Percentiles rank a stretch among this genome's conserved stretches.
Conservation (phyloP, 2,888 invertebrate genomes). For the Dyspetes luteomarginatus region DNA sequence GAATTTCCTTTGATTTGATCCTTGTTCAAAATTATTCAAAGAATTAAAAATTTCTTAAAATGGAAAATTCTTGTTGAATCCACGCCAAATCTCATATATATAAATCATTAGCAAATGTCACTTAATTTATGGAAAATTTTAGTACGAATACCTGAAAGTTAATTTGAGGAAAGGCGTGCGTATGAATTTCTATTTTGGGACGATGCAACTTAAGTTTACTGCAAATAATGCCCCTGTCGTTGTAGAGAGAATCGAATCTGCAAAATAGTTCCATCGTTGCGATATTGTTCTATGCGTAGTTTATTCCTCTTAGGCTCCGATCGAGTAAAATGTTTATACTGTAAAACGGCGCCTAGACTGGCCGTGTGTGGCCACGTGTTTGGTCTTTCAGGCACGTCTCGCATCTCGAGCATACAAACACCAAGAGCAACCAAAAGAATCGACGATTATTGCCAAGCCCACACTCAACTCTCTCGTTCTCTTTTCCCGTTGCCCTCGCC, state of each 20-base stretch:
- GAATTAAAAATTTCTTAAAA: no score
- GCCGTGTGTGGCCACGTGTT: conserved; percentile 66
- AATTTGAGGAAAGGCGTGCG: no score
- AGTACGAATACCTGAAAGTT: no score
- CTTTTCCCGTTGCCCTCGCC: conserved; percentile 23
- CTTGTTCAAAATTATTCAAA: no score
- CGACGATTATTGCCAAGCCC: conserved; percentile 66
- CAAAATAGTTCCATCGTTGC: conserved; percentile 18
- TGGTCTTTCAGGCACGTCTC: conserved; percentile 72
- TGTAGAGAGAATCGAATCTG: neutral
- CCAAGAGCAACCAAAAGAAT: conserved; percentile 52
- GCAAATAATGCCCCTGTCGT: no score
- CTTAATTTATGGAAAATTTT: no score
- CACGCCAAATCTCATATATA: no score
- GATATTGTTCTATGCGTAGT: neutral
- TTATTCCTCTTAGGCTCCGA: conserved; percentile 83
- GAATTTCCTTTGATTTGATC: no score
- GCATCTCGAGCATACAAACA: conserved; percentile 35
- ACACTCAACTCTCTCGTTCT: conserved; percentile 45
- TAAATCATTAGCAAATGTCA: no score
- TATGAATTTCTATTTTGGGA: no score
- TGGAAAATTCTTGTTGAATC: no score
- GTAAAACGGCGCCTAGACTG: conserved; percentile 53
- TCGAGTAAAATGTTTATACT: conserved; percentile 81
- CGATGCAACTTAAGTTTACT: no score